Conservation (phyloP, 1,140 invertebrate species). For the Gonioctena quinquepunctata region DNA sequence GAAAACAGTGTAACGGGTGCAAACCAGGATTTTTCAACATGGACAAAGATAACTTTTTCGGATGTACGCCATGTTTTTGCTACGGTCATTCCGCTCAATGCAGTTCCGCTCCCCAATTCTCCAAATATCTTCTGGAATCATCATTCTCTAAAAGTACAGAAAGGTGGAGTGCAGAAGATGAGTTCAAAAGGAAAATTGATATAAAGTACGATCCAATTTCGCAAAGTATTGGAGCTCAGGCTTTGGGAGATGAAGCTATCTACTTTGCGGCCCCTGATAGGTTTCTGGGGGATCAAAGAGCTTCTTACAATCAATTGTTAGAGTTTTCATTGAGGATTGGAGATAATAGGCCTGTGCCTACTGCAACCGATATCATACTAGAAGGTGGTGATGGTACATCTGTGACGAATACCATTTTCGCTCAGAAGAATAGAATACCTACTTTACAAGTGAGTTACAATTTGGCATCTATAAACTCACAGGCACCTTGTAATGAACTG, state of each 20-base stretch:
- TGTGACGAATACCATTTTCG: conserved; percentile 85
- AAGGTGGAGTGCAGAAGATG: conserved; percentile 81
- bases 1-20: conserved; percentile 88
- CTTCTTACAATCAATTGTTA: conserved; percentile 92
- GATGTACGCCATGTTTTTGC: conserved; percentile 98
- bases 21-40: conserved; percentile 96
- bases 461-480: too few species aligned
- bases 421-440: conserved; percentile 85
- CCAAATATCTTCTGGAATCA: conserved; percentile 70
- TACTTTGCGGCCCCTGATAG: conserved; percentile 89
- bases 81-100: conserved; percentile 97
- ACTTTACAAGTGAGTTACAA: conserved; percentile 63
- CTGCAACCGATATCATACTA: conserved; percentile 83
- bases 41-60: conserved; percentile 86
- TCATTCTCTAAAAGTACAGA: conserved; percentile 82
- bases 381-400: conserved; percentile 75
- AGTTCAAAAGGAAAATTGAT: conserved; percentile 58
- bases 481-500: too few species aligned
- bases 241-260: conserved; percentile 73
- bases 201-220: conserved; percentile 76
- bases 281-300: conserved; percentile 92
- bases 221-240: conserved; percentile 77
- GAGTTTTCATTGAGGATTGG: conserved; percentile 87
- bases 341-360: conserved; percentile 70
- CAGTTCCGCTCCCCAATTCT: conserved; percentile 82